Base-by-base conservation (phyloP, 2,797 vertebrate species). In the Argyrosomus regius region DNA sequence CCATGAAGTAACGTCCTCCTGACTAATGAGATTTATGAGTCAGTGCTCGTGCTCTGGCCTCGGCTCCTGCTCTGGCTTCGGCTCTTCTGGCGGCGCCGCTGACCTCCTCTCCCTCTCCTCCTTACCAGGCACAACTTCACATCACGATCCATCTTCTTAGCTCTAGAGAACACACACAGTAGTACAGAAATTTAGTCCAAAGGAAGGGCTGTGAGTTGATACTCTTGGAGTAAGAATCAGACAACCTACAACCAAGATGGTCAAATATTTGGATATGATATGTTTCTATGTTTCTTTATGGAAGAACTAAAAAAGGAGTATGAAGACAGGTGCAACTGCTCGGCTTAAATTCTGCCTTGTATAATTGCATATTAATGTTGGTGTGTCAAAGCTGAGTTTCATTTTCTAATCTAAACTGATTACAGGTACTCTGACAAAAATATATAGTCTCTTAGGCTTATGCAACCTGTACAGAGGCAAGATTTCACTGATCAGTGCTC, bases 81-180 rank as follows among this genome's bases (percentile, higher is more conserved):
- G 48, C 17, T 88, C 64, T 75, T 91, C 70, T 75, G 75, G 7
- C 28, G 58, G 72, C 78, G 85, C 0, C 0, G 65, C 39, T 57
- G 89, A 48, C 70, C 75, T 13, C 66, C 46, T 72, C 49, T 78
- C 10, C 35, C 31, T 18, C 75, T 88, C 73, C 57, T 87, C 72
- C 70, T 86, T 69, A 11, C 79, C 59, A 95, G 59, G 60, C 96
- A 96, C 35, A 54, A 35, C 35, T 69, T 93, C 24, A 31, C 69
- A 58, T 93, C 78, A 7, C 77, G 84, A 26, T 86, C 86, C 52
- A 85, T 2, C 11, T 56, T 75, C 0, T 77, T 76, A 75, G 67
- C 64, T 67, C 95, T 95, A 20, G 9, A 80, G 87, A 82, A 74
- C 4, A 87, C 43, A 76, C 14, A 61, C 20, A 63, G 12, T 53